Base-by-base conservation (phyloP, 2,797 vertebrate genomes). In the Thamnophis elegans region DNA sequence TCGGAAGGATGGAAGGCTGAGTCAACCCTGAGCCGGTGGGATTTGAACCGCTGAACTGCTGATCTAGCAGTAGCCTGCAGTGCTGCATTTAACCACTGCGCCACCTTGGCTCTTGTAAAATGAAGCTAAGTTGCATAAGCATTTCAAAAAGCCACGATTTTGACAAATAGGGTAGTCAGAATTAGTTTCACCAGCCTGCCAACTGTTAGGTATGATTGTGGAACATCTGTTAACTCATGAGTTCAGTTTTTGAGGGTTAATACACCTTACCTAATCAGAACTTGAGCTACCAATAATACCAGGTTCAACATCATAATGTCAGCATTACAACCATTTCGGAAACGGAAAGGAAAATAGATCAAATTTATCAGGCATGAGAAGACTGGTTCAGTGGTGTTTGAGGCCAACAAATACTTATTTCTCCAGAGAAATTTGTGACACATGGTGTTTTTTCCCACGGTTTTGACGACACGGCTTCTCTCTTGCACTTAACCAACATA, bases 381-480 rank as follows among this genome's bases (percentile, higher is more conserved):
- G 62, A 5, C 28, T 85, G 13, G 10, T 85, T 85, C 32, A 18
- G 7, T 58, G 13, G 58, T 28, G 9, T 10, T 60, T 82, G 53
- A 54, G 25, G 26, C 55, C 93, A 95, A 95, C 90, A 87, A 58
- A 89, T 73, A n/a, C 90, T 89, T 26, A 26, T 5, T 6, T 28
- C 90, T 91, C 2, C 7, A 59, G 89, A 25, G 94, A 91, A 94
- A 92, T 93, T 95, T 86, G 18, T 47, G 9, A 95, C 98, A 97
- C 94, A 87, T 97, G 98, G 96, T 62, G 73, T 5, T 26, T 20
- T n/a, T 97, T 98, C 98, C 95, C 98, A 98, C 93, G 91, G 91
- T n/a, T 91, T 91, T 94, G 91, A 90, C 32, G 85, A 36, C 51
- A 89, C 42, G 82, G 93, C 89, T 78, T 94, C 93, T 91, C 91